Base-by-base conservation (phyloP, 2,888 invertebrate genomes). In the Hypsopygia costalis region DNA sequence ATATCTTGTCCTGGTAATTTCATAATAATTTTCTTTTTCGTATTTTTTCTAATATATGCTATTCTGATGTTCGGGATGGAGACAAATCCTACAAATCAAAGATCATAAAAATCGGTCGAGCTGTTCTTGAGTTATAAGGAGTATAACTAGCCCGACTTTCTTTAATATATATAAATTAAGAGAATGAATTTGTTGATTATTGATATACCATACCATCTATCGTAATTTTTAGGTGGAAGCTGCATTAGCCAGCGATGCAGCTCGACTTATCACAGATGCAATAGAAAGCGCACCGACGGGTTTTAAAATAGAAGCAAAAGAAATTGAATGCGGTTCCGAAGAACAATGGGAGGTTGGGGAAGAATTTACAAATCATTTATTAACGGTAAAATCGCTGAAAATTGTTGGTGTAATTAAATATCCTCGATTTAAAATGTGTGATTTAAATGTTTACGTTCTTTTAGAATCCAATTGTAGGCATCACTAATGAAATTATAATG, bases 401-500 rank as follows among this genome's bases (percentile, higher is more conserved):
- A 16, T 16, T 16, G 16, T 16, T 3, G 3, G 16, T 16, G 16
- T 16, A 16, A 16, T 16, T 4, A 16, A 3, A 16, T 16, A 4
- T 3, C 16, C 4, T 16, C 16, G 16, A 4, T 16, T 16, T 16
- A 16, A 4, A n/a, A n/a, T n/a, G 16, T 16, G 25, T 36, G 33
- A n/a, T 11, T 35, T 36, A 31, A 36, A 4, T 27, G 2, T 4
- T 8, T 16, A 16, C 4, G 16, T 20, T 32, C 39, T 77, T 81
- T 48, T 64, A 92, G 92, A 88, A 90, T 48, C 80, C 86, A 41
- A 77, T 90, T 34, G 62, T 74, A 31, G 93, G 93, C 0, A 76
- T 94, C 41, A 93, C 94, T 1, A 94, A 95, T 8, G 62, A 81
- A 25, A 91, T 95, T 43, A 77, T 75, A 44, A 91, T 95, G 56